Percentiles rank a stretch among this genome's conserved stretches.
Evolutionary conservation across 2,113 vertebrate species (phyloP).

Genomic region (Orientallactaga bullata): DNA sequence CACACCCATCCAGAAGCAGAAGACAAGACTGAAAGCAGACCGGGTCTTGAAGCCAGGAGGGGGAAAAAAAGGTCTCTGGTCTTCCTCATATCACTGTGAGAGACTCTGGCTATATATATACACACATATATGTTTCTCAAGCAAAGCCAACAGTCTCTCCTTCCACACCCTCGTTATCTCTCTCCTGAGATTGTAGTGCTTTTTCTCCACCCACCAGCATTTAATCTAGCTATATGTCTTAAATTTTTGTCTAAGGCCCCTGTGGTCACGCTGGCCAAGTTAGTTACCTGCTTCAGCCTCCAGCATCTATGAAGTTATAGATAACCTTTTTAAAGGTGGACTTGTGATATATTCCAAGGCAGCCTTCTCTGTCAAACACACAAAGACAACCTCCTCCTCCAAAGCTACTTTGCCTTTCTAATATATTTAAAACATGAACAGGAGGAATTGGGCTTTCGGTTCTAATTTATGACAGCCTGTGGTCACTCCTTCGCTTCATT

Average conservation of each 20-base stretch:
- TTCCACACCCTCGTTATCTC: conserved; percentile 57
- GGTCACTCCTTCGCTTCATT: conserved; percentile 57
- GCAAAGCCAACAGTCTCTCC: conserved; percentile 11
- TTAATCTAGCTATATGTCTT: conserved; percentile 39
- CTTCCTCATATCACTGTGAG: neutral
- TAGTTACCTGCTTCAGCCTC: neutral
- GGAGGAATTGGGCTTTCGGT: conserved; percentile 24
- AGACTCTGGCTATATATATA: neutral
- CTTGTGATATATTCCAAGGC: neutral
- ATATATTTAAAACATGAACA: conserved; percentile 53
- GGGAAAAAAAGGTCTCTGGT: neutral
- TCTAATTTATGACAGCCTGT: conserved; percentile 49
- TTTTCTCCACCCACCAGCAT: neutral
- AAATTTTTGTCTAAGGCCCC: conserved; percentile 14
- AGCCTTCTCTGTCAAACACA: neutral
- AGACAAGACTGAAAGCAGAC: conserved; percentile 33
- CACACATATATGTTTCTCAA: neutral
- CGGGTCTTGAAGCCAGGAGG: neutral
- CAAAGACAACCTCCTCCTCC: neutral
- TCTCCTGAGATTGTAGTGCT: conserved; percentile 16
- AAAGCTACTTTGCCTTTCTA: conserved; percentile 49
- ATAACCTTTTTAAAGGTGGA: conserved; percentile 3
- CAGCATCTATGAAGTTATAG: neutral
- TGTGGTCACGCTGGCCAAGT: neutral
- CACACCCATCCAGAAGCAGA: neutral